Conservation (phyloP, 2,797 vertebrate species). For the Falco berigora region DNA sequence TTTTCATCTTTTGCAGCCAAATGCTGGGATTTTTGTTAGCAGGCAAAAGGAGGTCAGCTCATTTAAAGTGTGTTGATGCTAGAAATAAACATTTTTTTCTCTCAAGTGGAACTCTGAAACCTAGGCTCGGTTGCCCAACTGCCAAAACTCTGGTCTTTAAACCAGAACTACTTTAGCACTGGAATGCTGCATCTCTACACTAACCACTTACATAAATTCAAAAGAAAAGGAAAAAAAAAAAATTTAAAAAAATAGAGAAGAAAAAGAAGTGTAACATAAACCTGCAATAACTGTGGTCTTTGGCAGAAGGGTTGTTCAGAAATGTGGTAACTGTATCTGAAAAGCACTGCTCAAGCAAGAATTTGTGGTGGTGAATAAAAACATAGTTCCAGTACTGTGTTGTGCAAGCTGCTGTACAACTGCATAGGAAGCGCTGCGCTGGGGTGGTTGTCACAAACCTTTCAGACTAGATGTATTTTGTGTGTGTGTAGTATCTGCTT, state of each 20-base stretch:
- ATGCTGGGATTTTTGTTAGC: conserved; percentile 26
- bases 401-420: neutral
- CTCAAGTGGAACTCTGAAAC: conserved; percentile 18
- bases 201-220: neutral
- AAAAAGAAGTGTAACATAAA: neutral
- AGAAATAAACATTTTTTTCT: conserved; percentile 42
- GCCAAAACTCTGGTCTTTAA: neutral
- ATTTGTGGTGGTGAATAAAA: neutral
- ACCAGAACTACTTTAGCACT: neutral
- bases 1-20: conserved; percentile 65
- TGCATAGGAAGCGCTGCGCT: neutral
- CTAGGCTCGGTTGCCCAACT: neutral
- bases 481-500: neutral
- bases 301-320: neutral
- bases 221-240: neutral
- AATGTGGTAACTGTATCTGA: neutral
- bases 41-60: conserved; percentile 52
- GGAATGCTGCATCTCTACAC: neutral
- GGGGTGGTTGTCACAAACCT: neutral
- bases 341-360: neutral
- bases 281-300: neutral
- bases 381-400: neutral
- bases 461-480: neutral
- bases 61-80: conserved; percentile 38
- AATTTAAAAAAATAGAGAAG: neutral